Base-by-base conservation (phyloP, 2,888 invertebrate genomes). In the Sialis lutaria region DNA sequence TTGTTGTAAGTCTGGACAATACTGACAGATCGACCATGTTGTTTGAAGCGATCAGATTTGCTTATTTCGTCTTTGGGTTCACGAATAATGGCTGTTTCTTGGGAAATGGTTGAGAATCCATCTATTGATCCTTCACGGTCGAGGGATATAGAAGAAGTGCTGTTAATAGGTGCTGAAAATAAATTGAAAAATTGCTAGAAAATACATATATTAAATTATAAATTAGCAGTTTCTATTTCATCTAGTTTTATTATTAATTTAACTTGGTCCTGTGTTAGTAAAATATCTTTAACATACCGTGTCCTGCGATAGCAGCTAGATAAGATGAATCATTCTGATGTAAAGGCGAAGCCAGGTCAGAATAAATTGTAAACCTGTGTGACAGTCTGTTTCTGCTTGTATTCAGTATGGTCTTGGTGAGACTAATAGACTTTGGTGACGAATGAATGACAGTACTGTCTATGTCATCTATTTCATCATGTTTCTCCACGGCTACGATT, bases 241-340 rank as follows among this genome's bases (percentile, higher is more conserved):
- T 22, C 4, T 4, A 22, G 4, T 22, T 22, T 22, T n/a, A n/a
- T n/a, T n/a, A n/a, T n/a, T n/a, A n/a, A n/a, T n/a, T n/a, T n/a
- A n/a, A n/a, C n/a, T n/a, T 22, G 2, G 22, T 4, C 4, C 22
- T 22, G 22, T 4, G 22, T 22, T 22, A 4, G 4, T 22, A 22
- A 22, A 22, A 22, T 44, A 42, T 43, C 33, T 46, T 42, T 47
- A 37, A 55, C 59, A 62, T 60, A 68, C 74, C 69, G 57, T 80
- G 77, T 4, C 82, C 82, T 40, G 82, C 80, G 48, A 82, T 81
- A 1, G 80, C 78, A 5, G 81, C 77, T 52, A 80, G 70, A 58
- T 80, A 82, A 42, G 72, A 70, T 34, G 85, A 82, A 59, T 89
- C 88, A 57, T 84, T 78, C 47, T 84, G 72, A 62, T 83, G 79